These are phyloP conservation scores for Hystrix cristata DNA, from an alignment of 2,113 vertebrate species.

Conservation along the genomic window DNA sequence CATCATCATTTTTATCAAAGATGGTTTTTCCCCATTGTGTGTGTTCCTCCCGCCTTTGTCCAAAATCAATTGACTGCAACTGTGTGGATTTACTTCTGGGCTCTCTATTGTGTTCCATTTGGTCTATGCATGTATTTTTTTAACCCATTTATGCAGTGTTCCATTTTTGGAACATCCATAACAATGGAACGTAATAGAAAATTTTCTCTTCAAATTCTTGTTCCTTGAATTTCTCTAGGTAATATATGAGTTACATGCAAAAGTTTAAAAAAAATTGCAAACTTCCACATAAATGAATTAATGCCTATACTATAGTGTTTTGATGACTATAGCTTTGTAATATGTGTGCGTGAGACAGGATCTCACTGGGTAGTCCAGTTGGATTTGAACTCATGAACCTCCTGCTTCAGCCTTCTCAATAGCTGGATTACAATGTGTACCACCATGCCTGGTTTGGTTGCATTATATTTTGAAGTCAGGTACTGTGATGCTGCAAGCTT, in stretches of 20 bases:
- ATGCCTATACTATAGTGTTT: neutral
- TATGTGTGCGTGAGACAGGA: neutral
- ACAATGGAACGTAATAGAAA: neutral
- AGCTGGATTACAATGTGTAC: neutral
- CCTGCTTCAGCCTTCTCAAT: neutral
- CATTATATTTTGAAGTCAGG: neutral
- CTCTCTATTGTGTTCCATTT: neutral
- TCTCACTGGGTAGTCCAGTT: neutral
- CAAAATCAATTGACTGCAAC: neutral
- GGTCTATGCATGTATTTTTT: neutral
- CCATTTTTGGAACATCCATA: neutral
- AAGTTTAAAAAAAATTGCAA: neutral
- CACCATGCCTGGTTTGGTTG: neutral
- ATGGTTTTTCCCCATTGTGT: neutral
- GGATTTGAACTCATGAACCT: neutral
- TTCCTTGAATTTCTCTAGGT: neutral
- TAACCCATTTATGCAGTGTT: neutral
- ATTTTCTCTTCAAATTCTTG: neutral
- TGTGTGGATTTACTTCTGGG: neutral
- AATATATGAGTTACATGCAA: neutral
- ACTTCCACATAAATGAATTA: neutral
- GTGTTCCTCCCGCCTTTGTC: neutral
- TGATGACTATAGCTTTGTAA: neutral
- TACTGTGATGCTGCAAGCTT: neutral
- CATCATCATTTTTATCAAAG: neutral